Evolutionary conservation across 2,888 invertebrate species (phyloP).

Genomic region (Baccha elongata): DNA sequence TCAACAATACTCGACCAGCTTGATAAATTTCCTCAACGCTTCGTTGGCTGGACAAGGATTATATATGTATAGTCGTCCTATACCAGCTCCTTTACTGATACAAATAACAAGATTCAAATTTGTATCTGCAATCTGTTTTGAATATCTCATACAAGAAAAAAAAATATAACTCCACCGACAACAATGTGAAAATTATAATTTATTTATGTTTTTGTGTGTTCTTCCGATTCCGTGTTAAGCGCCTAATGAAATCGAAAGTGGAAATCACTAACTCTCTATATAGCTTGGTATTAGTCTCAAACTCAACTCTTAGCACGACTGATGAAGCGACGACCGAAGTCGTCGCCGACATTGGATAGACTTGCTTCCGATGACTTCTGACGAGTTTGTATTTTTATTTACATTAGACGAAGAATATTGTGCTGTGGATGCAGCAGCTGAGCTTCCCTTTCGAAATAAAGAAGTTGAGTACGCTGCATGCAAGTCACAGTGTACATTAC

Average conservation of each 20-base stretch:
- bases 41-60: slow-evolving; percentile 23
- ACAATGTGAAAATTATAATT: slow-evolving; percentile 41
- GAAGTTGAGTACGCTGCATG: slow-evolving; percentile 7
- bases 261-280: slow-evolving; percentile 67
- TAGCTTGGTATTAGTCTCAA: slow-evolving; percentile 16
- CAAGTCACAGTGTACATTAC: slow-evolving; percentile 52
- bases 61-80: neutral
- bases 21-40: slow-evolving; percentile 9
- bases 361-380: slow-evolving; percentile 17
- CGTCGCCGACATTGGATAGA: neutral
- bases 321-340: too few relatives aligned
- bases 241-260: slow-evolving; percentile 75
- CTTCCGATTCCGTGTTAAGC: slow-evolving; percentile 75
- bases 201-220: slow-evolving; percentile 63
- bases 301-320: neutral
- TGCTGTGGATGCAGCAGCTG: slow-evolving; percentile 4
- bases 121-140: slow-evolving; percentile 21
- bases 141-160: slow-evolving; percentile 10
- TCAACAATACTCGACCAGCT: slow-evolving; percentile 39
- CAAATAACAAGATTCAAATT: slow-evolving; percentile 8
- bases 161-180: slow-evolving; percentile 16
- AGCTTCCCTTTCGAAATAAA: slow-evolving; percentile 66
- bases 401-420: neutral
- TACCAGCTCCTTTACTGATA: neutral
- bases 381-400: slow-evolving; percentile 33